Base-by-base conservation (phyloP, 2,113 vertebrate species). In the Falco punctatus region DNA sequence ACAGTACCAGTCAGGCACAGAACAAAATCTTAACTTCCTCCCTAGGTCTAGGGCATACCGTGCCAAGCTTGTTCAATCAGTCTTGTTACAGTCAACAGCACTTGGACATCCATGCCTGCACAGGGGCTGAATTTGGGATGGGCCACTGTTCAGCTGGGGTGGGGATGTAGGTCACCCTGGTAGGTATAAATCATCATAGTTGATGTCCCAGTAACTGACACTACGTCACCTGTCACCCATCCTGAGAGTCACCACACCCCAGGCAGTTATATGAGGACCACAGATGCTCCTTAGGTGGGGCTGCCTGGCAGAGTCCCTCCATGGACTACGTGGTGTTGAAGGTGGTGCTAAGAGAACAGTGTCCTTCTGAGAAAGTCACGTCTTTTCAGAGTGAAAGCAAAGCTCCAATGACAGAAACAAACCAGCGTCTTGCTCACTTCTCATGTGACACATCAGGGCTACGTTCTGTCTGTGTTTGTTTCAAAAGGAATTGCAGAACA, bases 401-500 rank as follows among this genome's bases (percentile, higher is more conserved):
- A 91, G 42, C 44, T 74, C 26, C 6, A 5, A 14, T 24, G 44
- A 65, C 46, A 80, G 42, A 40, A 85, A 65, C 42, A 75, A 57
- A 30, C 2, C 48, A 82, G 7, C 13, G 12, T 3, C 19, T n/a
- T 46, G 49, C 32, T 97, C 67, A 94, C 21, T 82, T 85, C 40
- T 88, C 11, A 3, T 33, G 40, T 23, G 91, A 32, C 28, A 28
- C 1, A 0, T 52, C 89, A 69, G 40, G 21, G 38, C 33, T 42
- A 24, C 0, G 26, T 72, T 89, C 71, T 62, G 77, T 61, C 71
- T 4, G 5, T 5, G 71, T 95, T 88, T 97, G 86, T 57, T 94
- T 95, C 75, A 97, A 94, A 49, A 98, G 97, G 75, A 98, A 97
- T 33, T 46, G 96, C 84, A 98, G 49, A 48, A 98, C 6, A 9